Evolutionary conservation across 92 coral and sea anemone genomes (phyloP).

Genomic region (Micromussa lordhowensis): DNA sequence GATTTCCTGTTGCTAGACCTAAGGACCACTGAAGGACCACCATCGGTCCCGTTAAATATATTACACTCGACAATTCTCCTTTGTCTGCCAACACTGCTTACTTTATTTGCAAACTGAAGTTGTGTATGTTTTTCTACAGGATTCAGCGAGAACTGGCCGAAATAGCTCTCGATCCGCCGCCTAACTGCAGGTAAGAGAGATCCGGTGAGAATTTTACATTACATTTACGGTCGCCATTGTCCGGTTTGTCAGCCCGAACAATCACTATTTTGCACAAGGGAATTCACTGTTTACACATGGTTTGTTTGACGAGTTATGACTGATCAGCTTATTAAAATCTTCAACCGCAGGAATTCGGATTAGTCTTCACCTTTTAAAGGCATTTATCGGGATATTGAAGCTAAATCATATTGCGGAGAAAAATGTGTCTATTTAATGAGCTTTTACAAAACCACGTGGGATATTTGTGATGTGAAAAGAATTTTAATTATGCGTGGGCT

Average conservation of each 20-base stretch:
- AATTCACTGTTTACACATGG: slow-evolving; percentile 16
- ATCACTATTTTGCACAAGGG: not conserved
- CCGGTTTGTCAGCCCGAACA: not conserved
- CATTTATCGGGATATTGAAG: not conserved
- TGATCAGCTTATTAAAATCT: not conserved
- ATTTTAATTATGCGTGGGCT: not conserved
- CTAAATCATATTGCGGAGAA: not conserved
- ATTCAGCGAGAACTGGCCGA: slow-evolving; percentile 97
- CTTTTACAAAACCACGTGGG: slow-evolving; percentile 38
- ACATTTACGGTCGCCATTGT: not conserved
- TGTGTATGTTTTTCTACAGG: slow-evolving; percentile 53
- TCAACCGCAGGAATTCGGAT: not conserved
- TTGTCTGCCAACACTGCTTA: not conserved
- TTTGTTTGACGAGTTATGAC: not conserved
- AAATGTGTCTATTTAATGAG: not conserved
- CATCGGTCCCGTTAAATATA: not conserved
- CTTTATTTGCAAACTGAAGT: not conserved
- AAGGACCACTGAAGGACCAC: not conserved
- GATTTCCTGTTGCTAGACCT: not conserved
- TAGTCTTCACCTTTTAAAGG: not conserved
- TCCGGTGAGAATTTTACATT: not conserved
- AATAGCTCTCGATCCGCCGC: slow-evolving; percentile 96
- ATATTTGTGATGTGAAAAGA: not conserved
- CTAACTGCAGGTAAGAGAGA: slow-evolving; percentile 92
- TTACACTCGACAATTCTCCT: not conserved